phyloP scores from a whole-genome alignment of 2,888 invertebrate species.

The Lepidochrysops patricia region DNA sequence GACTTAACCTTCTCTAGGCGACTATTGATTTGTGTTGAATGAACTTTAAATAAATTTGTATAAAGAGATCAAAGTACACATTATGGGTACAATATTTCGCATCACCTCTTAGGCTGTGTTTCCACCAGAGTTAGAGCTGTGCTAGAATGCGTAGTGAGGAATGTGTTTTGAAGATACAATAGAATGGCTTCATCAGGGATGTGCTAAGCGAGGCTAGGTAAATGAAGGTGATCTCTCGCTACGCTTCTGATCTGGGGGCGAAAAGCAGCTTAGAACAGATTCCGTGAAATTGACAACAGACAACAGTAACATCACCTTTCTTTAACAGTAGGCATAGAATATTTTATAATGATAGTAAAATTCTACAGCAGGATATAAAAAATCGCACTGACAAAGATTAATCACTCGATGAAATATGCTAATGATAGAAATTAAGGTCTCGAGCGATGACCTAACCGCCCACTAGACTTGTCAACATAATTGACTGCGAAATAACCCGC shows the following conservation, averaged over 20 bases:
- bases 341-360: background rate
- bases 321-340: background rate
- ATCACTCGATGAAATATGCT: background rate
- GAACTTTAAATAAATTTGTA: background rate
- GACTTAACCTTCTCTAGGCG: background rate
- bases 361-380: background rate
- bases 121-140: too few relatives aligned
- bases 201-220: too few relatives aligned
- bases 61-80: background rate
- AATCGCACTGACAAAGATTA: background rate
- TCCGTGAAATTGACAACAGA: too few relatives aligned
- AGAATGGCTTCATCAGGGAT: too few relatives aligned
- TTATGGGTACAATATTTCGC: background rate
- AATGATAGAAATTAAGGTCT: background rate
- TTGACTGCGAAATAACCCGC: background rate
- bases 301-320: too few relatives aligned
- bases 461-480: background rate
- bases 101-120: too few relatives aligned
- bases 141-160: too few relatives aligned
- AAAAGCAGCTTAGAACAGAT: too few relatives aligned
- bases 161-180: too few relatives aligned
- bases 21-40: constrained; percentile 3
- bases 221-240: too few relatives aligned
- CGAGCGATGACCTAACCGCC: background rate
- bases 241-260: too few relatives aligned